phyloP scores from a whole-genome alignment of 2,888 invertebrate genomes.

The Brachyptera putata region DNA sequence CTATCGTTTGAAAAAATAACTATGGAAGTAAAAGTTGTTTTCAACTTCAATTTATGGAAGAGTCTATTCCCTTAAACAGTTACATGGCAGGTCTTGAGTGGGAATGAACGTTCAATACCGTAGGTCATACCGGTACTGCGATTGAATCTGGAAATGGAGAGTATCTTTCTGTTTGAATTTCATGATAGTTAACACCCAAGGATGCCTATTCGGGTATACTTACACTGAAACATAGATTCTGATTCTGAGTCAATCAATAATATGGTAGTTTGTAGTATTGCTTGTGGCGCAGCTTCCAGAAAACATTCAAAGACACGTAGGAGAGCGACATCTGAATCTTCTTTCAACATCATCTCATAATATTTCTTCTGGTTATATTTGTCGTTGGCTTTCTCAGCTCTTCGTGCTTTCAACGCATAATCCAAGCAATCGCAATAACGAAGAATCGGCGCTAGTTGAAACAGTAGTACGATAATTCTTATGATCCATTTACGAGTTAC shows the following conservation, averaged over 20 bases:
- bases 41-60: no score
- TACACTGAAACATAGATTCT: conserved; percentile 50
- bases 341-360: conserved; percentile 69
- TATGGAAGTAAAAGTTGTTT: no score
- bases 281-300: conserved; percentile 76
- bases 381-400: conserved; percentile 56
- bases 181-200: no score
- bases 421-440: conserved; percentile 48
- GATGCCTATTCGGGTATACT: no score
- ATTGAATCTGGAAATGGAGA: no score
- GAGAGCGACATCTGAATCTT: conserved; percentile 74
- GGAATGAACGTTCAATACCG: no score
- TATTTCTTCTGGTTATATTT: conserved; percentile 57
- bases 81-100: no score
- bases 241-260: conserved; percentile 55
- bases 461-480: conserved; percentile 57
- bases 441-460: conserved; percentile 71
- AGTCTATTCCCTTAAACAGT: no score
- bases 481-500: conserved; percentile 55
- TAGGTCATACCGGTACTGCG: no score
- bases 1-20: no score
- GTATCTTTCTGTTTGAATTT: no score
- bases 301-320: conserved; percentile 75
- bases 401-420: conserved; percentile 63
- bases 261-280: conserved; percentile 68